Base-by-base conservation (phyloP, 2,797 vertebrate species). In the Malurus splendens region DNA sequence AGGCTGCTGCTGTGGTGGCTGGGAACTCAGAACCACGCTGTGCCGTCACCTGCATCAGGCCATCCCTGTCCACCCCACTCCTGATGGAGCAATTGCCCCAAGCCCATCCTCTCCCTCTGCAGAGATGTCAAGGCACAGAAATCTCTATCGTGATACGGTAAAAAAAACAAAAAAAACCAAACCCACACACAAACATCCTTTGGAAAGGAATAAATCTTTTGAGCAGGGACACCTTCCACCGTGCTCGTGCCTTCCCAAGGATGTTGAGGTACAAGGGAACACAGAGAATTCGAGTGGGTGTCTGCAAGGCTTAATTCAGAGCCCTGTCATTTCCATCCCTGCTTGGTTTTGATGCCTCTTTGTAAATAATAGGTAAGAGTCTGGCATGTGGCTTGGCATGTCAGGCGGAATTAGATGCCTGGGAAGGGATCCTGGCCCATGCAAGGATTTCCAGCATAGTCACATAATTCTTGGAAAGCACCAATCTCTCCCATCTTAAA, bases 261-360 rank as follows among this genome's bases (percentile, higher is more conserved):
- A 28, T 86, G 80, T 71, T 51, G 86, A 94, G 93, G 86, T 94
- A 93, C 86, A 92, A 76, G 60, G 30, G 72, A 79, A 44, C 60
- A 48, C 44, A 38, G 50, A 77, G 54, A 42, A 70, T 76, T 76
- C 33, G 51, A 15, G 44, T 1, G 4, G 50, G 51, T 61, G 62
- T 18, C 56, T 82, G 55, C 32, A n/a, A 79, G 67, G 33, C 47
- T 80, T 70, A 14, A 18, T 20, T 61, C 54, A 61, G 76, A 91
- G 57, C 36, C 33, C 15, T 1, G 3, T 28, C 55, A 15, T 79
- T 82, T 51, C 71, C 51, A 66, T 44, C 54, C 61, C 60, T 4
- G 1, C 42, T 66, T 73, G 38, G 24, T 51, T 89, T 89, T 67
- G 59, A 38, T 3, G 14, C 20, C 27, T 73, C 36, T 82, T 87